A percentile compares a stretch with the other conserved stretches of the same genome.
phyloP scores from a whole-genome alignment of 2,113 vertebrate genomes.

The Donacobius atricapilla region DNA sequence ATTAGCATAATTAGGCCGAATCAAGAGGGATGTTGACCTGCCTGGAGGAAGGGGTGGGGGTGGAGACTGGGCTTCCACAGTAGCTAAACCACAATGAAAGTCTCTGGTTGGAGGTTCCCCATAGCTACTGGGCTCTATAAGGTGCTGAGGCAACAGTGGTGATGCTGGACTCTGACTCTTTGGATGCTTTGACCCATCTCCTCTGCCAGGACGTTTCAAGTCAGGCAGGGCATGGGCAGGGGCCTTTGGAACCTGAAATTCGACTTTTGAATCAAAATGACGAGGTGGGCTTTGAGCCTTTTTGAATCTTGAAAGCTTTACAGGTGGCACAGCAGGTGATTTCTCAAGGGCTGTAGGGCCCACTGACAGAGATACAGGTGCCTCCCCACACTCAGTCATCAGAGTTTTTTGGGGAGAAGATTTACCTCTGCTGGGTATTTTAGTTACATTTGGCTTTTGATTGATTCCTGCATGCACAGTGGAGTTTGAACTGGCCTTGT shows the following conservation, averaged over 20 bases:
- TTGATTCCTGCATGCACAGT: conserved; percentile 35
- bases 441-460: conserved; percentile 74
- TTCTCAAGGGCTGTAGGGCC: conserved; percentile 69
- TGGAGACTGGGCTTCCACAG: conserved; percentile 73
- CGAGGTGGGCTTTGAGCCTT: conserved; percentile 70
- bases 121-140: conserved; percentile 58
- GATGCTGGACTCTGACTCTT: conserved; percentile 67
- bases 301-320: conserved; percentile 76
- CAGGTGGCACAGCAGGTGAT: conserved; percentile 68
- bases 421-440: conserved; percentile 80
- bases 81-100: conserved; percentile 67
- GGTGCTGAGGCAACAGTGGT: conserved; percentile 64
- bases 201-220: conserved; percentile 64
- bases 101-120: conserved; percentile 80
- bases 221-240: not conserved
- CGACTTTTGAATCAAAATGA: conserved; percentile 63
- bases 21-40: conserved; percentile 82
- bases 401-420: conserved; percentile 76
- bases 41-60: conserved; percentile 81
- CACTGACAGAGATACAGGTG: not conserved
- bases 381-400: conserved; percentile 26
- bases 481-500: conserved; percentile 69
- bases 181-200: conserved; percentile 56
- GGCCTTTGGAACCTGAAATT: conserved; percentile 63
- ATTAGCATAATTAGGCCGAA: conserved; percentile 78